phyloP scores from a whole-genome alignment of 2,113 vertebrate species.

The Clarias gariepinus region DNA sequence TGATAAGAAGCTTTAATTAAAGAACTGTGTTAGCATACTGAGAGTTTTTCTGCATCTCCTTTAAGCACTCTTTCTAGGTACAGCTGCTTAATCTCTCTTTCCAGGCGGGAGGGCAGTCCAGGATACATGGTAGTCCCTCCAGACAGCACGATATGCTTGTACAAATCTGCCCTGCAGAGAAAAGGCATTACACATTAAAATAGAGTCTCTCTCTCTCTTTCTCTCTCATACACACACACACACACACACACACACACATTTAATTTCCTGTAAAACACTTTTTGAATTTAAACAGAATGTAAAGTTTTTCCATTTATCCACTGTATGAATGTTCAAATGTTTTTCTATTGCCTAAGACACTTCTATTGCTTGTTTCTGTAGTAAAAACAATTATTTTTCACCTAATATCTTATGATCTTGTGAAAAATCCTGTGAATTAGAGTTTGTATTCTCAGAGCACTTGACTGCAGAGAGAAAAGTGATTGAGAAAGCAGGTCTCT shows the following conservation, averaged over 20 bases:
- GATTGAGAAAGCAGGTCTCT: not conserved
- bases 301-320: not conserved
- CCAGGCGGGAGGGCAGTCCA: conserved; percentile 64
- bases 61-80: conserved; percentile 86
- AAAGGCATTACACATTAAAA: not conserved
- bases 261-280: not conserved
- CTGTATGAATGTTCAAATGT: not conserved
- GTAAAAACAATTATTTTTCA: not conserved
- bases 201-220: not conserved
- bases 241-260: no score
- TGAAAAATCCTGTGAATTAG: not conserved
- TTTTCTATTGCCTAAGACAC: not conserved
- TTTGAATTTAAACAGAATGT: not conserved
- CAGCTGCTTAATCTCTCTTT: conserved; percentile 82
- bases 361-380: not conserved
- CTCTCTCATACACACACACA: no score
- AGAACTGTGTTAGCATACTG: conserved; percentile 68
- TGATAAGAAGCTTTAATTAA: not conserved
- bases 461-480: not conserved
- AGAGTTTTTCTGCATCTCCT: conserved; percentile 85
- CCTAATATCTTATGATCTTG: not conserved
- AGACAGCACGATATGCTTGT: conserved; percentile 88
- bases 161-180: conserved; percentile 80
- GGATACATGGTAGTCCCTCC: conserved; percentile 78
- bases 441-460: not conserved